phyloP scores from a whole-genome alignment of 2,888 invertebrate species.

The Diarsia dahlii region DNA sequence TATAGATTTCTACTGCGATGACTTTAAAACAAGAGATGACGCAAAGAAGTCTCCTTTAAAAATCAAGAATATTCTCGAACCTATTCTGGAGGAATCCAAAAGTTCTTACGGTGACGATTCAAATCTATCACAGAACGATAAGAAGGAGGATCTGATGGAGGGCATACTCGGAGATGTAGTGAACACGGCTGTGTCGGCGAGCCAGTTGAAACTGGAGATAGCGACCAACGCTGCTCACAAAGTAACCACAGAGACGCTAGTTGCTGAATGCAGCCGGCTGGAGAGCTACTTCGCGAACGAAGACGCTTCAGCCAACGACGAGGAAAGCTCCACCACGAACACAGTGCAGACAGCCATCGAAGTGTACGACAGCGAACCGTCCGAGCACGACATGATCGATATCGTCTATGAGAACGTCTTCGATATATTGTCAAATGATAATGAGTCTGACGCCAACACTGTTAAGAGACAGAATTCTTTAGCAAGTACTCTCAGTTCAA shows the following conservation, averaged over 20 bases:
- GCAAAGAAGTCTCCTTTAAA: constrained; percentile 79
- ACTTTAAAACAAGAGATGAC: constrained; percentile 75
- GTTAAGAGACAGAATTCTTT: constrained; percentile 67
- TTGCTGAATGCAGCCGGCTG: constrained; percentile 45
- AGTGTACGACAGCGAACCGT: constrained; percentile 45
- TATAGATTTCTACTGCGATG: constrained; percentile 85
- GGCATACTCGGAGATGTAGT: constrained; percentile 48
- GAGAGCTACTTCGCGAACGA: constrained; percentile 42
- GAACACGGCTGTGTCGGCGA: constrained; percentile 45
- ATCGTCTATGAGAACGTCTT: constrained; percentile 55
- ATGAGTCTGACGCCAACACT: constrained; percentile 38
- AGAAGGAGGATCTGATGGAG: constrained; percentile 34
- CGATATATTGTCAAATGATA: constrained; percentile 50
- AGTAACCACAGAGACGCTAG: constrained; percentile 44
- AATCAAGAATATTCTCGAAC: constrained; percentile 77
- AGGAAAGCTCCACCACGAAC: constrained; percentile 22
- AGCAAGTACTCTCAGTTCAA: constrained; percentile 74
- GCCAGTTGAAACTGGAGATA: constrained; percentile 62
- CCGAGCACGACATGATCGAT: constrained; percentile 51
- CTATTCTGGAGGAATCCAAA: constrained; percentile 88
- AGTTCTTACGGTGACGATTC: constrained; percentile 83
- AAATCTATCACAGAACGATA: constrained; percentile 68
- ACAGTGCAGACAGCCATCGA: constrained; percentile 63
- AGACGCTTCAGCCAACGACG: constrained; percentile 27
- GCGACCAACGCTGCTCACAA: constrained; percentile 16